Conservation (phyloP, 2,113 vertebrate species). For the Anarrhichthys ocellatus region DNA sequence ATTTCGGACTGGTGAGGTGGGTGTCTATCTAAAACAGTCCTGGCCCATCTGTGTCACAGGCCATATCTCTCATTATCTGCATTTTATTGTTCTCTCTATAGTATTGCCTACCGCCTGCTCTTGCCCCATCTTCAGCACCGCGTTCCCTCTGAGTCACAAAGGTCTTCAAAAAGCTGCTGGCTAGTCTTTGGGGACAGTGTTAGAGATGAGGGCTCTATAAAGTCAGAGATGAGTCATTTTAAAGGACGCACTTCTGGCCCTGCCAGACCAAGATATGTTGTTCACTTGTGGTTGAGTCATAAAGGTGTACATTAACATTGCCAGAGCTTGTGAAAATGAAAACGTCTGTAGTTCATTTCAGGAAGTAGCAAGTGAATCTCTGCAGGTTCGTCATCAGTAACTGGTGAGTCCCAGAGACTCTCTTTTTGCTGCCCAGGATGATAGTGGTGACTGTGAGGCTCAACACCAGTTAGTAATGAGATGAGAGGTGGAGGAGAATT, state of each 20-base stretch:
- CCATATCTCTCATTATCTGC: constrained; percentile 66
- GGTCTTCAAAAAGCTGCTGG: constrained; percentile 20
- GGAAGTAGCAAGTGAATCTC: constrained; percentile 10
- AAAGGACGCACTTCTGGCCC: constrained; percentile 4
- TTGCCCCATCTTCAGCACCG: constrained; percentile 20
- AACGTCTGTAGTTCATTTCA: constrained; percentile 4
- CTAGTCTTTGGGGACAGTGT: constrained; percentile 17
- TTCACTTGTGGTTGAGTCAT: constrained; percentile 36
- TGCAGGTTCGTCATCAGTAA: constrained; percentile 20
- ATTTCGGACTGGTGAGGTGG: constrained; percentile 47
- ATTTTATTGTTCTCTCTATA: constrained; percentile 66
- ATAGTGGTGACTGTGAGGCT: constrained; percentile 15
- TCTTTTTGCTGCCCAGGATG: not conserved
- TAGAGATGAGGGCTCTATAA: constrained; percentile 14
- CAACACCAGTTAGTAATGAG: constrained; percentile 44
- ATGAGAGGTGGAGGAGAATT: constrained; percentile 40
- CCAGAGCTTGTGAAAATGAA: constrained; percentile 7
- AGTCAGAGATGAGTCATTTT: constrained; percentile 49
- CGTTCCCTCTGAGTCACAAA: constrained; percentile 59
- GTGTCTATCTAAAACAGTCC: constrained; percentile 61
- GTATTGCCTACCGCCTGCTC: constrained; percentile 19
- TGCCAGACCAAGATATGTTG: not conserved
- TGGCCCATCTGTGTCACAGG: constrained; percentile 72
- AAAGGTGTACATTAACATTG: constrained; percentile 8
- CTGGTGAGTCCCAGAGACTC: constrained; percentile 8